Evolutionary conservation across 35 echinoderm and acorn worm genomes (phyloP), one percentile per base, ranked within the genome.

Genomic region (Anneissia japonica): DNA sequence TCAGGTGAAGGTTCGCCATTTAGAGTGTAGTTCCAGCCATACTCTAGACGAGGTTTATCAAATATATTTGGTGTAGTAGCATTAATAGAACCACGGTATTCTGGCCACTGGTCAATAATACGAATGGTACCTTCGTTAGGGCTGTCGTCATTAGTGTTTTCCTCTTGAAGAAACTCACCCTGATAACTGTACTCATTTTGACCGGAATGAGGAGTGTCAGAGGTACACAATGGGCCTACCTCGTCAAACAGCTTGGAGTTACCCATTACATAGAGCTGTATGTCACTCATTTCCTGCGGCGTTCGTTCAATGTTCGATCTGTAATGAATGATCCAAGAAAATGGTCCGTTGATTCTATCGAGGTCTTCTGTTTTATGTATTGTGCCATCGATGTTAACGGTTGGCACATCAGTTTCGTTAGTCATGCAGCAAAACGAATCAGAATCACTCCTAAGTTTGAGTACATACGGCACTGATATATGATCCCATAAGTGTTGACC

Each of bases 211-310:
- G 55, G 12, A 32, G 0, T 1, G 37, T 85, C 83, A 16, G 83
- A 32, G 0, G 83, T 85, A 38, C 83, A 85, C 16, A 85, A 30
- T 0, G 83, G 23, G 55, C 83, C 83, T 4, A 55, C 55, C 39
- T 85, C 83, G 35, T 85, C 83, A 74, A 85, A 85, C 32, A 85
- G 83, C n/a, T 74, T 85, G 3, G 83, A 85, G 72, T 85, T 75
- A 56, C 83, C 83, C 83, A 85, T 85, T 7, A 85, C 83, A 40
- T 85, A 85, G 4, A 85, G 30, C 33, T 85, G 83, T 31, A 85
- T 75, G 34, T 85, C 83, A 30, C 46, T 74, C 83, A 85, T 85
- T 28, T 55, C 32, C 35, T 84, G 1, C 0, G 82, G 82, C 0
- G 7, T 33, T n/a, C 82, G 39, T 9, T 23, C 17, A 28, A 17